These are phyloP conservation scores for Caenorhabditis doughertyi DNA, from an alignment of 2,888 invertebrate species.

Conservation along the genomic window DNA sequence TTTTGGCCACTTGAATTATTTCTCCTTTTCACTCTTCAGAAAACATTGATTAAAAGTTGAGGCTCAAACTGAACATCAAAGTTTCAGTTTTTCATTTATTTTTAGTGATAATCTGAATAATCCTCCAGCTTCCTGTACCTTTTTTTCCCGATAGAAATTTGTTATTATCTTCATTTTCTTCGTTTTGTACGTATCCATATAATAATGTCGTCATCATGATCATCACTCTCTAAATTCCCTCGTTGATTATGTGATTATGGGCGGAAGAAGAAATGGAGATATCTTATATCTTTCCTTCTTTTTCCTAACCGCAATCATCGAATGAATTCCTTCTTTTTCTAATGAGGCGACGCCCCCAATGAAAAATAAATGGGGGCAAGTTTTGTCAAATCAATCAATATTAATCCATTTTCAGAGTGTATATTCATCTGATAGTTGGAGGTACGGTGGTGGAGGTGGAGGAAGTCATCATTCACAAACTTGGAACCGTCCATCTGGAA, in stretches of 20 bases:
- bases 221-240: conserved; percentile 24
- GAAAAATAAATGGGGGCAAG: conserved; percentile 33
- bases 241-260: conserved; percentile 60
- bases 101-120: no score
- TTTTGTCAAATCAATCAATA: conserved; percentile 26
- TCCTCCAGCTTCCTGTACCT: not conserved
- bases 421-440: conserved; percentile 43
- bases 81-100: no score
- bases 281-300: conserved; percentile 41
- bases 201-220: conserved; percentile 33
- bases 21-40: no score
- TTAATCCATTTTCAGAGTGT: conserved; percentile 33
- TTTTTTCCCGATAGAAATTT: conserved; percentile 9
- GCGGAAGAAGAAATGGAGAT: conserved; percentile 36
- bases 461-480: conserved; percentile 40
- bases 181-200: conserved; percentile 18
- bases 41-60: no score
- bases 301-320: conserved; percentile 28
- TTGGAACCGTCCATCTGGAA: conserved; percentile 46
- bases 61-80: no score
- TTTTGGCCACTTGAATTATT: no score
- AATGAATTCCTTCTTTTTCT: conserved; percentile 28
- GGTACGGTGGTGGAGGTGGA: conserved; percentile 28
- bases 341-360: conserved; percentile 19
- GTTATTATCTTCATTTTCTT: conserved; percentile 11